These are phyloP conservation scores for Toxostoma redivivum DNA, from an alignment of 2,113 vertebrate species.

Conservation along the genomic window DNA sequence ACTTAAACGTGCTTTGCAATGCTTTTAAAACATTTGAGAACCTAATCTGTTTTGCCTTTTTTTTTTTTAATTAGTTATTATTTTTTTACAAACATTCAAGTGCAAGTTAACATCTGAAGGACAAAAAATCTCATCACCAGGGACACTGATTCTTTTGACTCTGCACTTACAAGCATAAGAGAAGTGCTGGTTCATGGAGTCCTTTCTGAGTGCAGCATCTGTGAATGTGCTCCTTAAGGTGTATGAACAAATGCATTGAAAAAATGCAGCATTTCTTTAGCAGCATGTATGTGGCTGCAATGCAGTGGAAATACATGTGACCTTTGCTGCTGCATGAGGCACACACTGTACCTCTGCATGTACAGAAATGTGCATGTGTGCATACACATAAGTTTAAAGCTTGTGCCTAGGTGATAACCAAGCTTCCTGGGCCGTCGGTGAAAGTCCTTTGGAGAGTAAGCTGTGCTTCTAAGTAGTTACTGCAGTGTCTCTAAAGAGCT, in stretches of 20 bases:
- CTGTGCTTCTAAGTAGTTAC: neutral
- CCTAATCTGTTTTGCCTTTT: neutral
- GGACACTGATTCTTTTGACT: neutral
- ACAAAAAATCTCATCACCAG: neutral
- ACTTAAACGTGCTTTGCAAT: neutral
- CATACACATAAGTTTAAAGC: neutral
- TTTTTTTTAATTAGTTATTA: neutral
- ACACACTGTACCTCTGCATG: neutral
- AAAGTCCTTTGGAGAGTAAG: neutral
- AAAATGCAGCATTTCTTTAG: neutral
- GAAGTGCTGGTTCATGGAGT: neutral
- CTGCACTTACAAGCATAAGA: neutral
- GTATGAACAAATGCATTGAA: neutral
- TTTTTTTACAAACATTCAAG: neutral
- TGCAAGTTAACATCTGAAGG: neutral
- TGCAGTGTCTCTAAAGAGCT: neutral
- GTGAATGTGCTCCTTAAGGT: accelerated
- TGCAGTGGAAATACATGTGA: neutral
- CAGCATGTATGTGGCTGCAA: accelerated
- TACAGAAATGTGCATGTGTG: accelerated
- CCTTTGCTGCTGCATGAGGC: neutral
- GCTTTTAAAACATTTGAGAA: neutral
- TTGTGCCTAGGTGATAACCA: neutral
- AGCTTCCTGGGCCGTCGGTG: neutral
- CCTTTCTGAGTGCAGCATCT: neutral